phyloP scores from a whole-genome alignment of 1,140 invertebrate genomes.

The Galleria mellonella region DNA sequence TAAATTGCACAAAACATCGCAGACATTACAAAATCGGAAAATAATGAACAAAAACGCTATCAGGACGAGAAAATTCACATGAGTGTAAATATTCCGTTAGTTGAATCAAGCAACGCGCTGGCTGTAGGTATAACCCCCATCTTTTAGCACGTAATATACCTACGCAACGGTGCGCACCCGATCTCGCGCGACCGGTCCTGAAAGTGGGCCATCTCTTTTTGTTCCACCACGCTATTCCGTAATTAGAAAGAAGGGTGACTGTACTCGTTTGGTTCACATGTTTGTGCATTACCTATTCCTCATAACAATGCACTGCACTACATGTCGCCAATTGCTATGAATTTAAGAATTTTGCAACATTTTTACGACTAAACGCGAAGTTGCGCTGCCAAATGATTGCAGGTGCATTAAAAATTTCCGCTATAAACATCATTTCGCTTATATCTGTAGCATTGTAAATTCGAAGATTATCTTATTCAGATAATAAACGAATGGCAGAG shows the following conservation, averaged over 20 bases:
- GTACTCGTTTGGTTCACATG: conserved; percentile 5
- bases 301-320: too few relatives aligned
- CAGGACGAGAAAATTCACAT: conserved; percentile 72
- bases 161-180: conserved; percentile 62
- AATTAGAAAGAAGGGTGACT: conserved; percentile 68
- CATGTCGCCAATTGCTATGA: too few relatives aligned
- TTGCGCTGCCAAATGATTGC: too few relatives aligned
- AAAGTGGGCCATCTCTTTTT: conserved; percentile 75
- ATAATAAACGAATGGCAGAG: too few relatives aligned
- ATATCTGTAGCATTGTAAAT: too few relatives aligned
- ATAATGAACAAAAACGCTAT: conserved; percentile 54
- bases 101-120: conserved; percentile 28
- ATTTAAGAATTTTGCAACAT: too few relatives aligned
- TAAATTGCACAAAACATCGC: conserved; percentile 48
- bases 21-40: conserved; percentile 47
- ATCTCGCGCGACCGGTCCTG: conserved; percentile 68
- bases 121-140: conserved; percentile 63
- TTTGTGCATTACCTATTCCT: too few relatives aligned
- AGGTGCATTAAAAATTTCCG: too few relatives aligned
- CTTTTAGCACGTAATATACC: conserved; percentile 54
- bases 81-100: conserved; percentile 50
- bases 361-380: too few relatives aligned
- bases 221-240: conserved; percentile 69
- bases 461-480: too few relatives aligned
- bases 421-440: too few relatives aligned